Conservation (phyloP, 1,140 invertebrate species). For the Trichonephila clavipes region DNA sequence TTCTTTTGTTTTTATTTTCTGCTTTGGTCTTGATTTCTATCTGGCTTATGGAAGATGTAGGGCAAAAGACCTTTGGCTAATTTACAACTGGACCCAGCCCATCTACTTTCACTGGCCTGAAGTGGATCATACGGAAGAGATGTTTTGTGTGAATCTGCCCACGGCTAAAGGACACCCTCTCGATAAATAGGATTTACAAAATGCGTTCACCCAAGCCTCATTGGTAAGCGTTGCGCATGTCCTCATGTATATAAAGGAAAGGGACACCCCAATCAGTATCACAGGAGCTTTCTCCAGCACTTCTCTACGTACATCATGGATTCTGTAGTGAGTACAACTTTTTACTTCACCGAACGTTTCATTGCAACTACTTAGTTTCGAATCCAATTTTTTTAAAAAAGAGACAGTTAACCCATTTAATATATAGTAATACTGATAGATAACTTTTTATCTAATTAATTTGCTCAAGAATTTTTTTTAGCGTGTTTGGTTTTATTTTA, state of each 20-base stretch:
- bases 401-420: too few species aligned
- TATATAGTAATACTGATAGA: too few species aligned
- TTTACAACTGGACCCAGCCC: conserved; percentile 62
- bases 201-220: conserved; percentile 37
- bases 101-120: conserved; percentile 48
- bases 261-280: background rate
- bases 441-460: too few species aligned
- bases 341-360: background rate
- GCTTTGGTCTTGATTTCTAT: conserved; percentile 33
- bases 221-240: conserved; percentile 27
- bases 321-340: conserved; percentile 38
- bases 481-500: too few species aligned
- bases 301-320: conserved; percentile 43
- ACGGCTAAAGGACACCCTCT: conserved; percentile 53
- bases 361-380: too few species aligned
- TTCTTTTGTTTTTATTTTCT: conserved; percentile 3
- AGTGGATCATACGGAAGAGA: conserved; percentile 56
- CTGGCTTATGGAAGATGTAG: conserved; percentile 53
- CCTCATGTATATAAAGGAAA: conserved; percentile 46
- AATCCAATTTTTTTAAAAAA: too few species aligned
- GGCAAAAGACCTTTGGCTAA: conserved; percentile 56
- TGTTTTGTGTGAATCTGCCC: conserved; percentile 4
- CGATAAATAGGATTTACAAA: conserved; percentile 62
- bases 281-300: background rate
- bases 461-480: too few species aligned